phyloP scores from a whole-genome alignment of 2,797 vertebrate genomes.

The Myripristis jacobus region DNA sequence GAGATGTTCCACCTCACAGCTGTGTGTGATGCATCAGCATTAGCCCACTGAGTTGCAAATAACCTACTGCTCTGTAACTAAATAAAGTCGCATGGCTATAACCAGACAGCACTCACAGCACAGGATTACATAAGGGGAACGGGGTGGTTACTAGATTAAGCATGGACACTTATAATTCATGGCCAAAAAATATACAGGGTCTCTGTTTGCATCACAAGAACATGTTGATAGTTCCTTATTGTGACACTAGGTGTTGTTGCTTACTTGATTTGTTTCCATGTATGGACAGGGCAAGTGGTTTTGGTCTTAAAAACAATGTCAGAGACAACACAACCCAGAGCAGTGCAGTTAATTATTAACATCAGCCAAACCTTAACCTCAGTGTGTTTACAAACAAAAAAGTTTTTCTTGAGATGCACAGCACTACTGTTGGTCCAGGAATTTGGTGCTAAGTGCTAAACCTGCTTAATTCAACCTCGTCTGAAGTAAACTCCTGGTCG shows the following conservation, averaged over 20 bases:
- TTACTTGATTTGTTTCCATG: too few species aligned
- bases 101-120: neutral
- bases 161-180: neutral
- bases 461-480: too few species aligned
- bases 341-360: neutral
- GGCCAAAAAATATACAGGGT: too few species aligned
- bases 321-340: too few species aligned
- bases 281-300: too few species aligned
- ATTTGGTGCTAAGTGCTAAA: neutral
- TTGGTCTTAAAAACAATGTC: too few species aligned
- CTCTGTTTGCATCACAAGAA: neutral
- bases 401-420: neutral
- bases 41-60: constrained; percentile 43
- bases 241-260: too few species aligned
- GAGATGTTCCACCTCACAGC: constrained; percentile 44
- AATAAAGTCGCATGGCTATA: neutral
- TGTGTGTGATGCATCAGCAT: constrained; percentile 55
- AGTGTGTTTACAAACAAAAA: neutral
- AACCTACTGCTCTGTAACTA: constrained; percentile 10
- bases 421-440: too few species aligned
- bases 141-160: neutral
- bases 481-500: neutral
- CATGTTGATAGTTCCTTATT: neutral
- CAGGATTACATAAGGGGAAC: neutral
- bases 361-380: neutral